Conservation (phyloP, 53 echinoderm and acorn worm species). For the Mesocentrotus franciscanus region DNA sequence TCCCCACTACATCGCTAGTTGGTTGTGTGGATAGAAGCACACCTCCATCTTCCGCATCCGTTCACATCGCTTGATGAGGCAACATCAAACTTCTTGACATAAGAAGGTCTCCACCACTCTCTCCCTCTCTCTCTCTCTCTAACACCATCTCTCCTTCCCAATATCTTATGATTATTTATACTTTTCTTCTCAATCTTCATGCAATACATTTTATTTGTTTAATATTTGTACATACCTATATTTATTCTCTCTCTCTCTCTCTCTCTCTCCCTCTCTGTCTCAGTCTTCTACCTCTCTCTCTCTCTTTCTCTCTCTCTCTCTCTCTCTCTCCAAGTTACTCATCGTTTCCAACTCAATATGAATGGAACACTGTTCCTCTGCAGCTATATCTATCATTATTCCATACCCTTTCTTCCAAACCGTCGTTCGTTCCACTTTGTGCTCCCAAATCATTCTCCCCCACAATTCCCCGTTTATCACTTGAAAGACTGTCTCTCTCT, state of each 20-base stretch:
- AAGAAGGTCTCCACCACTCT: constrained; percentile 16
- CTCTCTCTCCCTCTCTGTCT: neutral
- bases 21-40: neutral
- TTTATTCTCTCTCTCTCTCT: neutral
- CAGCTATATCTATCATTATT: neutral
- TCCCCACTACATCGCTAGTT: neutral
- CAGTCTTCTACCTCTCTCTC: neutral
- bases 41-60: neutral
- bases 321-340: neutral
- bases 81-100: constrained; percentile 18
- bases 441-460: neutral
- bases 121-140: neutral
- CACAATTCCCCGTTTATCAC: neutral
- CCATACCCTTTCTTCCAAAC: neutral
- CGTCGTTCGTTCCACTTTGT: no score
- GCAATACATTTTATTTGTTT: no score
- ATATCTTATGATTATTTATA: neutral
- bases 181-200: no score
- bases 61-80: constrained; percentile 40
- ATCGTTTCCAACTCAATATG: neutral
- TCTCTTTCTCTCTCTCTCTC: neutral
- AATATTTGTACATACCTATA: neutral
- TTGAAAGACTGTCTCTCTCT: neutral
- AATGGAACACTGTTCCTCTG: no score
- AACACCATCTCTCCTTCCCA: neutral